Evolutionary conservation across 2,888 invertebrate species (phyloP).

Genomic region (Oscheius onirici): DNA sequence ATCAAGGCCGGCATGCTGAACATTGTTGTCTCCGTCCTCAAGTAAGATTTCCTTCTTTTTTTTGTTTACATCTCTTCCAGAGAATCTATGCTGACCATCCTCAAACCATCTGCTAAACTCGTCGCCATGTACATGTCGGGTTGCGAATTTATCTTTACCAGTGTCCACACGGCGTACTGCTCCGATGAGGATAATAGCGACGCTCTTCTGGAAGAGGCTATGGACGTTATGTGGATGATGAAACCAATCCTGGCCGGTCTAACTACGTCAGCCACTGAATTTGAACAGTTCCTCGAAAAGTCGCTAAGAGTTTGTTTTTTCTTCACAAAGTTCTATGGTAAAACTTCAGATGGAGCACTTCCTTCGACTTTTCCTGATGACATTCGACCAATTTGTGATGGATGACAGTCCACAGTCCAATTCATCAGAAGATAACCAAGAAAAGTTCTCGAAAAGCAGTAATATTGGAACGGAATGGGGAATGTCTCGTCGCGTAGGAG

Average conservation of each 20-base stretch:
- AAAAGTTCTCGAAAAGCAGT: neutral
- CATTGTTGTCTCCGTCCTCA: neutral
- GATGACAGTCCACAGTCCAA: neutral
- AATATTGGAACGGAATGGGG: slow-evolving; percentile 16
- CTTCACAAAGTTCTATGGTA: neutral
- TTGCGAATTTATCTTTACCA: slow-evolving; percentile 1
- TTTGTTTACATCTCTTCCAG: neutral
- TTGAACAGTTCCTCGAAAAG: neutral
- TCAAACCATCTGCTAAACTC: slow-evolving; percentile 8
- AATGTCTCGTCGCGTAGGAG: slow-evolving; percentile 30
- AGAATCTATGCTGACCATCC: slow-evolving; percentile 13
- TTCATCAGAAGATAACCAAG: neutral
- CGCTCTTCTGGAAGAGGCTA: neutral
- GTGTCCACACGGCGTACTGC: too few species aligned
- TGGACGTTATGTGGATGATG: slow-evolving; percentile 8
- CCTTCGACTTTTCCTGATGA: slow-evolving; percentile 15
- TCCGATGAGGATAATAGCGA: too few species aligned
- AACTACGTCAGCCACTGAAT: neutral
- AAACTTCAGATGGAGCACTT: slow-evolving; percentile 22
- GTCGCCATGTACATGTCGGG: neutral
- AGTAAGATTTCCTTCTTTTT: neutral
- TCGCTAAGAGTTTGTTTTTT: neutral
- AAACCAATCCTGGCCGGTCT: neutral
- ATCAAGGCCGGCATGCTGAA: neutral
- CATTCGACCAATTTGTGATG: slow-evolving; percentile 17